A percentile compares a stretch with the other conserved stretches of the same genome.
These are phyloP conservation scores for Noctua janthe DNA, from an alignment of 2,888 invertebrate species.

Conservation along the genomic window DNA sequence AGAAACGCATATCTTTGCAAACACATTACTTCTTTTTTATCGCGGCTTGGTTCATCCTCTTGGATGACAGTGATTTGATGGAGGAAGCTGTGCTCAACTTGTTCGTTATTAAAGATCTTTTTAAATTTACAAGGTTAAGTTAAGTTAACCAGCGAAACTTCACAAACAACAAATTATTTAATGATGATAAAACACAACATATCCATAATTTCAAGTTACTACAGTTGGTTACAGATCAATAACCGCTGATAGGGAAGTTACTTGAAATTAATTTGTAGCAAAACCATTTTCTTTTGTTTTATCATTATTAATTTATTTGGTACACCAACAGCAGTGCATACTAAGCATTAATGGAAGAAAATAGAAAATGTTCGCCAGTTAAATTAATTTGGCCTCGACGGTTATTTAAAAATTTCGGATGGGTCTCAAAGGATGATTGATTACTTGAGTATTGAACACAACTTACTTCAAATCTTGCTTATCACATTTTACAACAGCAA, in stretches of 20 bases:
- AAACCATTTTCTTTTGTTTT: neutral
- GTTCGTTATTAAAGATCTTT: neutral
- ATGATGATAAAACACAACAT: neutral
- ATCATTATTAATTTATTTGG: neutral
- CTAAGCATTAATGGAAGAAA: neutral
- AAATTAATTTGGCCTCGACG: neutral
- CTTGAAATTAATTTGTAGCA: neutral
- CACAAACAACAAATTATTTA: neutral
- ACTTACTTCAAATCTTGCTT: constrained; percentile 70
- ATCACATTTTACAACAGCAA: constrained; percentile 75
- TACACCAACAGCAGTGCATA: neutral
- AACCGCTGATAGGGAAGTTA: neutral
- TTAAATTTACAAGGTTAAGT: neutral
- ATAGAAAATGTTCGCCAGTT: neutral
- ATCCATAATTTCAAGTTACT: neutral
- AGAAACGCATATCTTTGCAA: constrained; percentile 90
- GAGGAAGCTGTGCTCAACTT: constrained; percentile 73
- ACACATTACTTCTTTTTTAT: constrained; percentile 86
- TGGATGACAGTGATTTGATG: constrained; percentile 72
- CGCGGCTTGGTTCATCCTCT: constrained; percentile 76
- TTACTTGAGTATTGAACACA: constrained; percentile 62
- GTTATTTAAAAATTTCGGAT: neutral
- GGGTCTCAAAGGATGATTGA: neutral
- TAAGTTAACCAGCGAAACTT: neutral
- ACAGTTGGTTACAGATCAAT: neutral